Base-by-base conservation (phyloP, 2,113 vertebrate species). In the Caranx melampygus region DNA sequence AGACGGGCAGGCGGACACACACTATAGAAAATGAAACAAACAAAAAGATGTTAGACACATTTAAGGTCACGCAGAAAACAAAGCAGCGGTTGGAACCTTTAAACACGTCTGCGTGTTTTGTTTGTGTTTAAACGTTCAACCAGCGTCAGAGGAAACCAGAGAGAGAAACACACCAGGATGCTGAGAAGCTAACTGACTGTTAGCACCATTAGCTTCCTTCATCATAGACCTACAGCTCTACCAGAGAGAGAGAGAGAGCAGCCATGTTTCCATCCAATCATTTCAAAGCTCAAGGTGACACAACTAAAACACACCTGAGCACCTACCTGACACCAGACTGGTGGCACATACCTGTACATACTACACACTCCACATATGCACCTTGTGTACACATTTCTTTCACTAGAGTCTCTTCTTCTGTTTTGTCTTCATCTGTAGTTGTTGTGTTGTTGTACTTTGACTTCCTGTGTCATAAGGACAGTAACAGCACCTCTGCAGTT, bases 41-140 rank as follows among this genome's bases (percentile, higher is more conserved):
- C 87, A 92, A 87, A n/a, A 91, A 93, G 86, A 92, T 94, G 92
- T 94, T 94, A 94, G 92, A 93, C 81, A 93, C 89, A 92, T 89
- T 90, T 83, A 92, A 88, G 91, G 90, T 89, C 90, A 93, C 81
- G 89, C 81, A 88, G 81, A 83, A 79, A 75, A 85, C 51, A 70
- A 80, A 74, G 45, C 3, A 16, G 65, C 4, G 86, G 91, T 91
- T 90, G 18, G 75, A 92, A 92, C 92, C 88, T 94, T 94, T 93
- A 94, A 92, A 92, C 93, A 88, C 16, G 64, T 5, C 6, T 14
- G 35, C 13, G 18, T 15, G 1, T 0, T 9, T 13, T 5, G 13
- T 3, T 6, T 6, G 72, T 91, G 91, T 93, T 93, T 93, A 91
- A 93, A 93, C 79, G 75, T 93, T 93, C 92, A 91, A 93, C 87